Evolutionary conservation across 2,797 vertebrate genomes (phyloP), one percentile per base, ranked within the genome.

Genomic region (Morus bassanus): DNA sequence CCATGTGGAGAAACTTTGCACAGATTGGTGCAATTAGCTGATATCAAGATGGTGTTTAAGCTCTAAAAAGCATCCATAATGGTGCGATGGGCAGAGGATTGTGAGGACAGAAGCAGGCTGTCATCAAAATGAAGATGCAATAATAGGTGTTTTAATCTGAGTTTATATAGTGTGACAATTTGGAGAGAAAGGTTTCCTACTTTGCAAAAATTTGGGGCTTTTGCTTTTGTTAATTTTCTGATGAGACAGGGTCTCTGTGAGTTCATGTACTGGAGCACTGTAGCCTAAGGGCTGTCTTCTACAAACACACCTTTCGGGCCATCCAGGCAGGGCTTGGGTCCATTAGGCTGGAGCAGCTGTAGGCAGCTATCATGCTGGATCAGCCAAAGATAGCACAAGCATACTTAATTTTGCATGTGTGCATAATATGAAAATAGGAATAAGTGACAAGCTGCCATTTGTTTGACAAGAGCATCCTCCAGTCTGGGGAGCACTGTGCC

Each of bases 401-500:
- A 75, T 39, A 59, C 57, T 86, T 88, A 59, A 83, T 88, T 59
- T 94, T 78, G 88, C 72, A 65, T 46, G n/a, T 2, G 2, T 89
- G 69, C 13, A 11, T 93, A 82, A 86, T 90, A 67, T 24, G 61
- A 89, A 91, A 94, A 57, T 53, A 73, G 54, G 41, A 80, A 35
- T 84, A 85, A 86, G 33, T 72, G 76, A 91, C 94, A 94, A 74
- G 86, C 84, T 95, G 78, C 59, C 46, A 69, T 93, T 90, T 93
- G 82, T 91, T 91, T 96, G 80, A 95, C 78, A 95, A 69, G 78
- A 96, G 70, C 45, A 92, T 95, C 77, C 37, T 59, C 77, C 82
- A 81, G 83, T 79, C 89, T 83, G 54, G 83, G 83, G 88, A 95
- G 19, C 15, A 4, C 74, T 85, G 72, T 0, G 10, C 67, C 91